A percentile compares a stretch with the other conserved stretches of the same genome.
phyloP scores from a whole-genome alignment of 2,888 invertebrate species.

The Protodeltote pygarga region DNA sequence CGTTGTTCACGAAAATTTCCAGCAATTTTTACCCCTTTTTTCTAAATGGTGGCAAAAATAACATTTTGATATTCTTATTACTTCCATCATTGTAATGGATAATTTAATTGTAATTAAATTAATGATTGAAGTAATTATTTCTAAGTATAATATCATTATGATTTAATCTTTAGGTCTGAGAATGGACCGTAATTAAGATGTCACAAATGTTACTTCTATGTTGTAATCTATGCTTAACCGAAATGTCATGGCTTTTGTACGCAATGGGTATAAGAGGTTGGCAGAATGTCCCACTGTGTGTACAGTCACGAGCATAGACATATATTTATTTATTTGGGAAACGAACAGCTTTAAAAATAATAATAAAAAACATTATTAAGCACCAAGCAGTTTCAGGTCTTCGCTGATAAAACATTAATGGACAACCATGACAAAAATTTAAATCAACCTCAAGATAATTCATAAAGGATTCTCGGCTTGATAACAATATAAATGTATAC shows the following conservation, averaged over 20 bases:
- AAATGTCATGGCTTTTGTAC: slow-evolving; percentile 7
- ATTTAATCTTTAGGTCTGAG: slow-evolving; percentile 27
- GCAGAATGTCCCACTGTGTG: background rate
- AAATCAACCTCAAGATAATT: no score
- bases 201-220: slow-evolving; percentile 43
- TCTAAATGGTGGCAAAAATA: slow-evolving; percentile 21
- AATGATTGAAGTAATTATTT: slow-evolving; percentile 62
- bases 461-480: no score
- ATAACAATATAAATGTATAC: no score
- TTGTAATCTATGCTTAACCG: slow-evolving; percentile 30
- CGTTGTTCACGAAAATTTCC: no score
- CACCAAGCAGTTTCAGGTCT: no score
- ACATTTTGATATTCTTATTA: slow-evolving; percentile 29
- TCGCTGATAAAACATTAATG: no score
- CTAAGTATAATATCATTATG: slow-evolving; percentile 23
- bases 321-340: no score
- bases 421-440: no score
- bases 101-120: slow-evolving; percentile 80
- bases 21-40: no score
- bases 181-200: slow-evolving; percentile 26
- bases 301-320: no score
- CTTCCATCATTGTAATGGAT: slow-evolving; percentile 72
- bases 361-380: no score
- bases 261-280: background rate
- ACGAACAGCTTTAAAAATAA: no score